Conservation (phyloP, 1,140 invertebrate species). For the Drosophila melanica region DNA sequence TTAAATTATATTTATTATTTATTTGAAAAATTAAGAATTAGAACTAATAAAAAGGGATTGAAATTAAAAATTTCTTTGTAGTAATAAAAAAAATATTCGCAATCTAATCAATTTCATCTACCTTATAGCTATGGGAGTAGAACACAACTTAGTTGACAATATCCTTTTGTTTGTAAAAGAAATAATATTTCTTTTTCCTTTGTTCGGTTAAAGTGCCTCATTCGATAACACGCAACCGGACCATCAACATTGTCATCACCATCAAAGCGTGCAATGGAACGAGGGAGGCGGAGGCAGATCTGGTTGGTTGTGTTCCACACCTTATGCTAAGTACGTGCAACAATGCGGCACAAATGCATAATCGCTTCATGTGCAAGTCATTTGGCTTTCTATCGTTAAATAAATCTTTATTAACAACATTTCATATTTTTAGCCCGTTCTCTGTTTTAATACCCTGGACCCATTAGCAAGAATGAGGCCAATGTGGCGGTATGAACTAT, state of each 20-base stretch:
- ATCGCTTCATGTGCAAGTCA: slow-evolving; percentile 26
- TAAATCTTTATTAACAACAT: neutral
- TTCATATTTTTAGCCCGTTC: neutral
- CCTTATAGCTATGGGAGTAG: too few relatives aligned
- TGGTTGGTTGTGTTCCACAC: neutral
- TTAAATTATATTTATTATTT: neutral
- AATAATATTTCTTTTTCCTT: too few relatives aligned
- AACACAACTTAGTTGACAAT: too few relatives aligned
- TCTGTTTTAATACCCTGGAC: too few relatives aligned
- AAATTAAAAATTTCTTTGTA: too few relatives aligned
- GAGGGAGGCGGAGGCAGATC: neutral
- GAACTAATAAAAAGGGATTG: too few relatives aligned
- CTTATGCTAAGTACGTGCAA: neutral
- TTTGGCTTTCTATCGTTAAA: slow-evolving; percentile 21
- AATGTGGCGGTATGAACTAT: too few relatives aligned
- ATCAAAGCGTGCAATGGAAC: neutral
- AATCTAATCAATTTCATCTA: too few relatives aligned
- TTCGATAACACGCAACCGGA: slow-evolving; percentile 16
- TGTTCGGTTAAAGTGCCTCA: neutral
- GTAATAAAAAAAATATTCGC: too few relatives aligned
- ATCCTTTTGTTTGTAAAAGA: too few relatives aligned
- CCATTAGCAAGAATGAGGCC: too few relatives aligned
- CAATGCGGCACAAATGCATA: slow-evolving; percentile 38
- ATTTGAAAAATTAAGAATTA: neutral
- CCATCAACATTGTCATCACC: slow-evolving; percentile 32